Evolutionary conservation across 2,888 invertebrate genomes (phyloP).

Genomic region (Idaea dimidiata): DNA sequence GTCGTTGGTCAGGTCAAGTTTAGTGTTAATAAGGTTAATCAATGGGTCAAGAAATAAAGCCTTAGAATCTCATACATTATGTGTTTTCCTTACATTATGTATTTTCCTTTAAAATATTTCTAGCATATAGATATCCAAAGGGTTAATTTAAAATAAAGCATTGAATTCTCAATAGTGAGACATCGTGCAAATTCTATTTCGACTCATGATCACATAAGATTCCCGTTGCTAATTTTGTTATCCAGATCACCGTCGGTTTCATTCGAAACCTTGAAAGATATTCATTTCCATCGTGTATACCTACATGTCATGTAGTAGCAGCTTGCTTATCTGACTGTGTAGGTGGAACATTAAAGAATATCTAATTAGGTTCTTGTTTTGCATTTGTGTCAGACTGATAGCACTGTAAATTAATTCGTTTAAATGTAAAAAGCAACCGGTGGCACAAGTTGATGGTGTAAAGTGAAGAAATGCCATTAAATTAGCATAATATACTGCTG

Average conservation of each 20-base stretch:
- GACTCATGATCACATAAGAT: conserved; percentile 14
- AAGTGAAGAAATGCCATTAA: no score
- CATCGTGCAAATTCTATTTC: conserved; percentile 16
- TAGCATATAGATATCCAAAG: no score
- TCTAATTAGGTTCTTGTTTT: conserved; percentile 13
- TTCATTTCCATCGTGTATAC: conserved; percentile 5
- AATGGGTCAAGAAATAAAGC: background rate
- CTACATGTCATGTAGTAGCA: no score
- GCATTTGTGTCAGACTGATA: conserved; percentile 6
- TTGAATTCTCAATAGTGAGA: conserved; percentile 9
- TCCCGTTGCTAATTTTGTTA: conserved; percentile 21
- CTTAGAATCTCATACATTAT: conserved; percentile 3
- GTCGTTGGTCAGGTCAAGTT: background rate
- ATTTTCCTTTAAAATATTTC: no score
- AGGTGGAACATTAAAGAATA: background rate
- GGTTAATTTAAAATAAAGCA: background rate
- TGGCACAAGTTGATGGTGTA: background rate
- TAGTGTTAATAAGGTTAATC: conserved; percentile 2
- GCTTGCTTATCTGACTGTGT: background rate
- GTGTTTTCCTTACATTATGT: no score
- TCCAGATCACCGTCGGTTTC: conserved; percentile 7
- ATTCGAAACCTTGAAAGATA: conserved; percentile 16
- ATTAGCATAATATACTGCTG: no score
- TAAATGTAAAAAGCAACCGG: background rate
- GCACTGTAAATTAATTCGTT: background rate